A percentile compares a stretch with the other conserved stretches of the same genome.
Conservation (phyloP, 2,888 invertebrate genomes). For the Cephus pygmeus region DNA sequence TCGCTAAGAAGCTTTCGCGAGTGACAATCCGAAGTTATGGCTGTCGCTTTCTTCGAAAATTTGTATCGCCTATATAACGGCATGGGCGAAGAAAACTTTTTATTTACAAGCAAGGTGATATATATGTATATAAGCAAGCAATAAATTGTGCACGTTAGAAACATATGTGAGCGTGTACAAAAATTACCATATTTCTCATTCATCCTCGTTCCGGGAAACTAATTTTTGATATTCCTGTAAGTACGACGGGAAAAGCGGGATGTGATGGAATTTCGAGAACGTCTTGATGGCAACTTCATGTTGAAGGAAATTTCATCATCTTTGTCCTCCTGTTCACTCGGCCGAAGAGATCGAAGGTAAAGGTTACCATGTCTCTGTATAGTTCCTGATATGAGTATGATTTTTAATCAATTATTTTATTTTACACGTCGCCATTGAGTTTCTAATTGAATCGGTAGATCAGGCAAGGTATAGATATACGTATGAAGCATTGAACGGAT, state of each 20-base stretch:
- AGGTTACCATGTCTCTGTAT: conserved; percentile 11
- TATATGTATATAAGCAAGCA: too few relatives aligned
- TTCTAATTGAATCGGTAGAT: background rate
- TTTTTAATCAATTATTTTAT: background rate
- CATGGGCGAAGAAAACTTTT: background rate
- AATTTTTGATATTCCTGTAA: background rate
- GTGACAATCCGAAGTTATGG: background rate
- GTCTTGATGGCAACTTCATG: conserved; percentile 15
- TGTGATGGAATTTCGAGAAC: background rate
- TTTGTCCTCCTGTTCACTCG: background rate
- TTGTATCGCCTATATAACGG: too few relatives aligned
- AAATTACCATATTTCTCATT: background rate
- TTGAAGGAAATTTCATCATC: conserved; percentile 31
- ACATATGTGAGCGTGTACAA: background rate
- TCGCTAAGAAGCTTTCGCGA: background rate
- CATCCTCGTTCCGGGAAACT: background rate
- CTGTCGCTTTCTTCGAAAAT: background rate
- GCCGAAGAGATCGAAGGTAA: conserved; percentile 14
- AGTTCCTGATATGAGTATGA: background rate
- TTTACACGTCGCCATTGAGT: background rate
- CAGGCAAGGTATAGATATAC: background rate
- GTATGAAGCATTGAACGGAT: background rate
- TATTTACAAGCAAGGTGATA: background rate
- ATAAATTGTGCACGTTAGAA: background rate
- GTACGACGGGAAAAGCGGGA: background rate